Conservation (phyloP, 2,797 vertebrate genomes). For the Brachyrhaphis roseni region DNA sequence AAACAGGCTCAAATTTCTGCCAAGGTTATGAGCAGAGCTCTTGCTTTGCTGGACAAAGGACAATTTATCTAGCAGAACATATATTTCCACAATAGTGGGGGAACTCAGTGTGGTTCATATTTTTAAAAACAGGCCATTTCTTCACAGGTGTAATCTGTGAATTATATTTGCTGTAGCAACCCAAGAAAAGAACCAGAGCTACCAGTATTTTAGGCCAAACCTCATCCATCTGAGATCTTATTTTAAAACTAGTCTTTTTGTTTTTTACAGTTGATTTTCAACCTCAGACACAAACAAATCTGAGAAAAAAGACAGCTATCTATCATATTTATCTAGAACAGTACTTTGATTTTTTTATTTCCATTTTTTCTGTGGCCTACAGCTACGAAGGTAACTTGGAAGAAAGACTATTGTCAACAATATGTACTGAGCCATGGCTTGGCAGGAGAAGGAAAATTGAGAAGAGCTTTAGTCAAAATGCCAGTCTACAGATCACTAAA, state of each 20-base stretch:
- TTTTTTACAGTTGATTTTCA: background rate
- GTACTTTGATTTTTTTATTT: constrained; percentile 11
- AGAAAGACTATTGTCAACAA: constrained; percentile 60
- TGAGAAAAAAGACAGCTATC: background rate
- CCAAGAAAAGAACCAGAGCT: background rate
- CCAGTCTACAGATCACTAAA: constrained; percentile 82
- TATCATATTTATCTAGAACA: background rate
- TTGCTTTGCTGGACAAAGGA: too few relatives aligned
- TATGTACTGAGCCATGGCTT: constrained; percentile 68
- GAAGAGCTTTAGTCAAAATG: constrained; percentile 83
- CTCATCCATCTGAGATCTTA: background rate
- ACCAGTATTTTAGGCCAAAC: background rate
- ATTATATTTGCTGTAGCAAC: background rate
- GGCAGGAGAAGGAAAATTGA: constrained; percentile 79
- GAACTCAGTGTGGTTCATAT: background rate
- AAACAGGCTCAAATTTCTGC: too few relatives aligned
- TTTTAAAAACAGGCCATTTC: background rate
- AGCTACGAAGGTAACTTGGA: constrained; percentile 47
- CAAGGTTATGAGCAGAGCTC: too few relatives aligned
- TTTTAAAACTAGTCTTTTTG: background rate
- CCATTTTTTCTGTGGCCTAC: constrained; percentile 34
- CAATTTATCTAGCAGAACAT: too few relatives aligned
- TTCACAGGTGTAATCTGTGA: background rate
- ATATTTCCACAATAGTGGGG: background rate
- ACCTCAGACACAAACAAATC: background rate